Percentiles rank a stretch among this genome's conserved stretches.
phyloP scores from a whole-genome alignment of 2,888 invertebrate species.

The Ornithoptera alexandrae region DNA sequence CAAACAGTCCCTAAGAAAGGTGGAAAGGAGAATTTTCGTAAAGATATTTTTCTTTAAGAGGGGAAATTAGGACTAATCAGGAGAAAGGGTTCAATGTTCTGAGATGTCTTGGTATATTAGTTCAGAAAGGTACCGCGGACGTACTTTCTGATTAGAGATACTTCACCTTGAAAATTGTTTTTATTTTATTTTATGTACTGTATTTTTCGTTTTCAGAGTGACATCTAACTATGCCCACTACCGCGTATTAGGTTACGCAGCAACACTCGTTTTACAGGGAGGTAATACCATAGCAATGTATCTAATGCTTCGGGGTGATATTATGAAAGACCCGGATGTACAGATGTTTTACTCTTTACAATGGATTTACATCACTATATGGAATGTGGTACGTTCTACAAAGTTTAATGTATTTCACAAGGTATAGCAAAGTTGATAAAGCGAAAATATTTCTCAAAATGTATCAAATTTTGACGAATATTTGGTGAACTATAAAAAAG shows the following conservation, averaged over 20 bases:
- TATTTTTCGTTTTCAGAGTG: constrained; percentile 24
- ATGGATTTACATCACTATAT: constrained; percentile 48
- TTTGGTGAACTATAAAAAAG: background rate
- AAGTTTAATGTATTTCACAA: background rate
- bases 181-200: background rate
- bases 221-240: constrained; percentile 37
- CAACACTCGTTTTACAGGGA: constrained; percentile 40
- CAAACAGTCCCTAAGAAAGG: too few relatives aligned
- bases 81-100: too few relatives aligned
- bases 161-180: too few relatives aligned
- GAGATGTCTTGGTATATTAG: too few relatives aligned
- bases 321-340: constrained; percentile 42
- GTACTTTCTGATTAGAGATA: too few relatives aligned
- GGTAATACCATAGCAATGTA: constrained; percentile 39
- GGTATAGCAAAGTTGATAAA: background rate
- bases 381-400: constrained; percentile 52
- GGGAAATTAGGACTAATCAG: too few relatives aligned
- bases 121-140: too few relatives aligned
- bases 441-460: too few relatives aligned
- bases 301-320: constrained; percentile 33
- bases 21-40: too few relatives aligned
- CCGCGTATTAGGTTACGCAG: constrained; percentile 44
- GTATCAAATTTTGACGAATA: background rate
- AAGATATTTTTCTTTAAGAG: too few relatives aligned
- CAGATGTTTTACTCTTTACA: constrained; percentile 42